Conservation (phyloP, 2,888 invertebrate genomes). For the Ditula angustiorana region DNA sequence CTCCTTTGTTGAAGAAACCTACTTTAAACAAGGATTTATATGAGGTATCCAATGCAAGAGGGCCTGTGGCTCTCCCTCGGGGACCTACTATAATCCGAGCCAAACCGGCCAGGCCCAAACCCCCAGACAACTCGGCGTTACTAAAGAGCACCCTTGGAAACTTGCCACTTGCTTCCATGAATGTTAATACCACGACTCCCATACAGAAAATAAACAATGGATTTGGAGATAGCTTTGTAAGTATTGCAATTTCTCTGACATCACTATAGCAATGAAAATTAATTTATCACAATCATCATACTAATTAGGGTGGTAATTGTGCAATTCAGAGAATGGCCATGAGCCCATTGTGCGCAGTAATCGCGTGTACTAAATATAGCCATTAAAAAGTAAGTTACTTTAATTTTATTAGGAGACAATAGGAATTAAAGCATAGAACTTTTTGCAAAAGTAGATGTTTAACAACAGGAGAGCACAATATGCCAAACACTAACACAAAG, state of each 20-base stretch:
- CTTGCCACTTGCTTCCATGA: conserved; percentile 69
- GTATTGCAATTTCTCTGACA: conserved; percentile 49
- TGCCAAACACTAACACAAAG: background rate
- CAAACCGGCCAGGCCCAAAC: conserved; percentile 85
- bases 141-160: conserved; percentile 72
- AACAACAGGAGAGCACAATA: too few relatives aligned
- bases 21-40: conserved; percentile 87
- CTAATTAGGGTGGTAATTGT: conserved; percentile 37
- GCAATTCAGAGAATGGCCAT: conserved; percentile 27
- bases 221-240: conserved; percentile 73
- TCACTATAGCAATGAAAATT: conserved; percentile 29
- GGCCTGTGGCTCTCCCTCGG: conserved; percentile 71
- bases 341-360: conserved; percentile 31
- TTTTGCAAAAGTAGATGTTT: too few relatives aligned
- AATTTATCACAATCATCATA: conserved; percentile 31
- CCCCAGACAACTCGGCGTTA: conserved; percentile 78
- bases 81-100: conserved; percentile 92
- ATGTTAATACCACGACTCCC: conserved; percentile 73
- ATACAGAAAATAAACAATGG: conserved; percentile 73
- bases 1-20: conserved; percentile 78
- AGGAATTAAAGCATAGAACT: background rate
- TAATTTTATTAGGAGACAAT: background rate
- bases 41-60: conserved; percentile 84
- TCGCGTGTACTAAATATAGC: conserved; percentile 9
- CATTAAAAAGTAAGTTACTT: background rate